These are phyloP conservation scores for Gambusia holbrooki DNA, from an alignment of 2,113 vertebrate species.

Conservation along the genomic window DNA sequence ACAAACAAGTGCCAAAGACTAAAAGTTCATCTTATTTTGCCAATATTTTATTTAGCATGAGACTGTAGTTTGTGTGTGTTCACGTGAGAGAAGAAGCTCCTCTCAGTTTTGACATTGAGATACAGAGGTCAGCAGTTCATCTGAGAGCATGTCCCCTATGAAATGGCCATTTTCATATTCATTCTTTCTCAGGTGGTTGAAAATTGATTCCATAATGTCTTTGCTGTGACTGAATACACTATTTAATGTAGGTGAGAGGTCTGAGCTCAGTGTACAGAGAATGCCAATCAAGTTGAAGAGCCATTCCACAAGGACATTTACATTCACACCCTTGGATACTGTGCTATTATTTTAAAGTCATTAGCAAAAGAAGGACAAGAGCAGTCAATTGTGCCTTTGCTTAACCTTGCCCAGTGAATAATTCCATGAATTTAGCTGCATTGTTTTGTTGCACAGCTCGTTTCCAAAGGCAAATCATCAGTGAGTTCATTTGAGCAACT, in stretches of 20 bases:
- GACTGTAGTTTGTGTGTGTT: background rate
- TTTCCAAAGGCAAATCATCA: conserved; percentile 70
- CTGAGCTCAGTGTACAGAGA: conserved; percentile 23
- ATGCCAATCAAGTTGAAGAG: conserved; percentile 35
- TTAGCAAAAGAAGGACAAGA: conserved; percentile 32
- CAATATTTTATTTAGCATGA: background rate
- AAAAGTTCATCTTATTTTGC: conserved; percentile 7
- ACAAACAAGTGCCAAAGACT: conserved; percentile 18
- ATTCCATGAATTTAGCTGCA: conserved; percentile 28
- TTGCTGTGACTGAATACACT: conserved; percentile 32
- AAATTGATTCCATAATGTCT: conserved; percentile 13
- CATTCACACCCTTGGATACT: background rate
- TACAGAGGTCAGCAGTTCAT: conserved; percentile 27
- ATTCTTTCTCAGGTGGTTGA: background rate
- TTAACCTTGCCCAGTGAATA: conserved; percentile 58
- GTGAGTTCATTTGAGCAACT: conserved; percentile 74
- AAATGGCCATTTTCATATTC: conserved; percentile 16
- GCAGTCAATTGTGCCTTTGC: conserved; percentile 27
- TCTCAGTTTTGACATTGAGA: conserved; percentile 16
- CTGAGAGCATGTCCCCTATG: conserved; percentile 12
- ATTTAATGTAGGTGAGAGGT: conserved; percentile 44
- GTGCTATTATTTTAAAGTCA: conserved; percentile 36
- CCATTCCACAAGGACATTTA: conserved; percentile 27
- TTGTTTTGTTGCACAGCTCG: conserved; percentile 50
- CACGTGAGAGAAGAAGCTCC: background rate